These are phyloP conservation scores for Scotopteryx bipunctaria DNA, from an alignment of 2,888 invertebrate species.

Conservation along the genomic window DNA sequence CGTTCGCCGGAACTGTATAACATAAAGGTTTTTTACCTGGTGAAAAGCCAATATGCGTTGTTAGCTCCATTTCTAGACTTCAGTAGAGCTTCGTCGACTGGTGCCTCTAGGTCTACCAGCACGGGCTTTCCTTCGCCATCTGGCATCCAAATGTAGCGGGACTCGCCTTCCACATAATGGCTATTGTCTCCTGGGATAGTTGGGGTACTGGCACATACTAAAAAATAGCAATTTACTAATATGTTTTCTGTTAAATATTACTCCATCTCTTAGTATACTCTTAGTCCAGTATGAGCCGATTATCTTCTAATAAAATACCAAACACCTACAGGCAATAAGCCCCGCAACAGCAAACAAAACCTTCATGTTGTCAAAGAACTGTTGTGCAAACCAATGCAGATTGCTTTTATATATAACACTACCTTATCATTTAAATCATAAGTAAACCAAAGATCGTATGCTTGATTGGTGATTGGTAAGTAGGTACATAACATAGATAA, in stretches of 20 bases:
- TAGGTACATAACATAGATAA: no score
- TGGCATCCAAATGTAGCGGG: conserved; percentile 74
- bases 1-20: no score
- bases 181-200: conserved; percentile 67
- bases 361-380: not conserved
- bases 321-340: conserved; percentile 41
- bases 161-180: conserved; percentile 70
- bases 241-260: no score
- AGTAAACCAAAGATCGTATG: no score
- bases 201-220: conserved; percentile 52
- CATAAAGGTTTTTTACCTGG: no score
- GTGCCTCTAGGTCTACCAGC: conserved; percentile 62
- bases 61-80: conserved; percentile 58
- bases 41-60: conserved; percentile 66
- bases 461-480: no score
- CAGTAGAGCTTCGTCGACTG: conserved; percentile 42
- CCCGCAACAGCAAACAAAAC: not conserved
- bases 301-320: no score
- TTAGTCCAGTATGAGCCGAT: no score
- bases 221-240: conserved; percentile 60
- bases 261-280: no score
- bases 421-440: not conserved
- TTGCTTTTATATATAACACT: not conserved
- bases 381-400: not conserved
- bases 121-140: conserved; percentile 62